These are phyloP conservation scores for Schizothorax lantsangensis DNA, from an alignment of 2,797 vertebrate species.

Conservation along the genomic window DNA sequence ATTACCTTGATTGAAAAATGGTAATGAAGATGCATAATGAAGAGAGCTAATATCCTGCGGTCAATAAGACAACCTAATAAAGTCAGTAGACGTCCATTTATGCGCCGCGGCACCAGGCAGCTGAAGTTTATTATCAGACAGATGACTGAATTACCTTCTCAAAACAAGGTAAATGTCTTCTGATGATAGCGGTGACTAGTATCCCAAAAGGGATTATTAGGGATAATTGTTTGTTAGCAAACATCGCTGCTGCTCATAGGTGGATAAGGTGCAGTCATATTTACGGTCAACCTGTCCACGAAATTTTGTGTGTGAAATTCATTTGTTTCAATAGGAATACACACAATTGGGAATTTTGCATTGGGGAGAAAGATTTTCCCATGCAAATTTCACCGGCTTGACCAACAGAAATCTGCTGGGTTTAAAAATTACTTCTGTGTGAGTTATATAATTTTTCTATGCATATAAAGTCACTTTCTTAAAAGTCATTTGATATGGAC, in stretches of 20 bases:
- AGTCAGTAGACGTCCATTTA: slow-evolving; percentile 25
- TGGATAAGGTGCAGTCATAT: not conserved
- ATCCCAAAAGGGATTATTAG: not conserved
- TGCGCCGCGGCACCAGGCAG: slow-evolving; percentile 19
- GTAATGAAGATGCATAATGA: slow-evolving; percentile 56
- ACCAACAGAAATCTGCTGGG: not conserved
- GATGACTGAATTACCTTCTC: slow-evolving; percentile 26
- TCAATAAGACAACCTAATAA: slow-evolving; percentile 54
- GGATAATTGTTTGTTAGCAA: not conserved
- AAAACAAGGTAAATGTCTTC: slow-evolving; percentile 29
- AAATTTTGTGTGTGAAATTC: not conserved
- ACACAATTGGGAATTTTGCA: not conserved
- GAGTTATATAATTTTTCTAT: not conserved
- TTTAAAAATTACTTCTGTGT: not conserved
- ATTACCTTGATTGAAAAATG: slow-evolving; percentile 50
- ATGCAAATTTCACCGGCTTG: not conserved
- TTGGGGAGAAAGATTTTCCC: no score
- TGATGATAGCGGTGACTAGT: not conserved
- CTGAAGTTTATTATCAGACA: slow-evolving; percentile 33
- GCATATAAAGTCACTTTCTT: not conserved
- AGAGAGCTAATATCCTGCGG: slow-evolving; percentile 46
- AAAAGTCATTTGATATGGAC: no score
- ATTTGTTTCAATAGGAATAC: not conserved
- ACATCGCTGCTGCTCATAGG: not conserved
- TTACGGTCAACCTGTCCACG: not conserved